Percentiles rank a stretch among this genome's conserved stretches.
Evolutionary conservation across 2,113 vertebrate species (phyloP).

Genomic region (Oryzias woworae): DNA sequence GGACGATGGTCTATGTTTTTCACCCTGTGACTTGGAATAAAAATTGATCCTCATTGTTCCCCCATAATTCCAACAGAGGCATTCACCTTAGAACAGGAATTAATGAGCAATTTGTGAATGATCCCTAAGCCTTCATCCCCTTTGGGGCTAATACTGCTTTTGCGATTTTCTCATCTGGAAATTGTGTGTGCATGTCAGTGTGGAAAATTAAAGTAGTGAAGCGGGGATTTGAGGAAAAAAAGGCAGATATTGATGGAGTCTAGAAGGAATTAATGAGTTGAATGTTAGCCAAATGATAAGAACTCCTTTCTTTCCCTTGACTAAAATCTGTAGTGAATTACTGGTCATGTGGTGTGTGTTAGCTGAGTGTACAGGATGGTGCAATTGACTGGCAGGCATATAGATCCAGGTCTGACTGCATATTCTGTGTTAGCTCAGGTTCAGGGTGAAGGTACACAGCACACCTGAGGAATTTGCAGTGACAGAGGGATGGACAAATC

Average conservation of each 20-base stretch:
- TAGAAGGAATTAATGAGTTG: conserved; percentile 18
- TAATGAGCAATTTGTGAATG: conserved; percentile 61
- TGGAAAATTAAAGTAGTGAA: conserved; percentile 1
- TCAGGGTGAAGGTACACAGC: conserved; percentile 46
- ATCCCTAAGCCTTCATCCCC: conserved; percentile 53
- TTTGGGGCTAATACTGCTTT: conserved; percentile 35
- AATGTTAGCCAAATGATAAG: conserved; percentile 37
- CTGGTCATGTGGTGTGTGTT: conserved; percentile 4
- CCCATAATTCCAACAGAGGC: conserved; percentile 13
- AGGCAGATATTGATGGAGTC: conserved; percentile 2
- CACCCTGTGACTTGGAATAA: conserved; percentile 11
- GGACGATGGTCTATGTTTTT: conserved; percentile 23
- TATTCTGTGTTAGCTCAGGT: conserved; percentile 58
- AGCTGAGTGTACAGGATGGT: conserved; percentile 4
- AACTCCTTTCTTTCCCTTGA: conserved; percentile 8
- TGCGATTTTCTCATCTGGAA: conserved; percentile 45
- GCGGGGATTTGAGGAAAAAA: conserved; percentile 1
- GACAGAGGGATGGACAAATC: conserved; percentile 35
- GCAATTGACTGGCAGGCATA: conserved; percentile 20
- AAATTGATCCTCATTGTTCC: conserved; percentile 45
- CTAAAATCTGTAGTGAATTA: neutral
- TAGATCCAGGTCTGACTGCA: conserved; percentile 41
- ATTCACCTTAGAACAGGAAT: conserved; percentile 39
- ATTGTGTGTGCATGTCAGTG: conserved; percentile 7
- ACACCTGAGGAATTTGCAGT: conserved; percentile 31